Percentiles rank a stretch among this genome's conserved stretches.
phyloP scores from a whole-genome alignment of 2,888 invertebrate species.

The Ophion slaviceki region DNA sequence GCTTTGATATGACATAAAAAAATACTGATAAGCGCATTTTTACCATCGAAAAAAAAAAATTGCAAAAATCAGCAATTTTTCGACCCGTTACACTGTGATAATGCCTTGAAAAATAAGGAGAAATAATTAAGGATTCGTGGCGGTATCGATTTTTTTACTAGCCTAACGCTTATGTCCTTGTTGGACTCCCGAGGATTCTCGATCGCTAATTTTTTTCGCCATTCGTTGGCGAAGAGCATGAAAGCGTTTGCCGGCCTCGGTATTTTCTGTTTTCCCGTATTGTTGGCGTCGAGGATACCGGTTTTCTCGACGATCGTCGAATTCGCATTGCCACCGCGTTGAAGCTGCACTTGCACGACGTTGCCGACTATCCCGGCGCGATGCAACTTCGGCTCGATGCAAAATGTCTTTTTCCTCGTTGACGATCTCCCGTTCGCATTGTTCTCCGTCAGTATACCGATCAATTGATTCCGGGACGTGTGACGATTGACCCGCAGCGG shows the following conservation, averaged over 20 bases:
- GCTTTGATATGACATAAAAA: no score
- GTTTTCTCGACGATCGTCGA: slow-evolving; percentile 61
- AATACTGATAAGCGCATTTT: no score
- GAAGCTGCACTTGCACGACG: slow-evolving; percentile 70
- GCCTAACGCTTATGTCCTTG: slow-evolving; percentile 86
- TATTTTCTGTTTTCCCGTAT: slow-evolving; percentile 83
- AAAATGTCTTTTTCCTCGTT: slow-evolving; percentile 69
- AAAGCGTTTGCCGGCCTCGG: slow-evolving; percentile 88
- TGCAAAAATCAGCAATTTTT: no score
- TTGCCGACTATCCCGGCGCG: slow-evolving; percentile 63
- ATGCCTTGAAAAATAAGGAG: not conserved
- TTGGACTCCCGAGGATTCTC: slow-evolving; percentile 86
- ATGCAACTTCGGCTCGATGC: slow-evolving; percentile 70
- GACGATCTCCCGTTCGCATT: slow-evolving; percentile 52
- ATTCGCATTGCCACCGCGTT: slow-evolving; percentile 53
- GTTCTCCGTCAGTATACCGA: slow-evolving; percentile 74
- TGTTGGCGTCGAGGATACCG: slow-evolving; percentile 66
- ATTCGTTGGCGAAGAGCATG: slow-evolving; percentile 87
- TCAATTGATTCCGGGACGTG: slow-evolving; percentile 68
- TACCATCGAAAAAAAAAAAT: no score
- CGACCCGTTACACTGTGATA: no score
- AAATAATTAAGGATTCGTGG: not conserved
- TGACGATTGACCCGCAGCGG: slow-evolving; percentile 40
- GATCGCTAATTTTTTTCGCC: slow-evolving; percentile 85
- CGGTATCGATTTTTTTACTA: slow-evolving; percentile 69